Evolutionary conservation across 2,888 invertebrate species (phyloP), one percentile per base, ranked within the genome.

Genomic region (Muscina levida): DNA sequence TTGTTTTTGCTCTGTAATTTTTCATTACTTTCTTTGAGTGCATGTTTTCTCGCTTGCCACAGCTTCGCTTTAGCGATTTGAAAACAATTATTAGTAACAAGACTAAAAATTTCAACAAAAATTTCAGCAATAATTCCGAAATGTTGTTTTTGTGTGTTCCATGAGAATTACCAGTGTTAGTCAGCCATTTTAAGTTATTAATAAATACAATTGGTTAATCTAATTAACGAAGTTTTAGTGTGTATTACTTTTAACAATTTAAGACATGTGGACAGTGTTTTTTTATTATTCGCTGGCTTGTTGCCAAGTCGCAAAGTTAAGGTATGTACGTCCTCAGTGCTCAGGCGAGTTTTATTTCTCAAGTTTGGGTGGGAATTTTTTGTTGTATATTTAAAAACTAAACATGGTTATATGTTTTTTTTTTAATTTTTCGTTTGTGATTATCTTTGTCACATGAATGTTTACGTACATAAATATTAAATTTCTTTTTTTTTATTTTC

Each of bases 11-110:
- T n/a, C n/a, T n/a, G n/a, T n/a, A n/a, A n/a, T n/a, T n/a, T n/a
- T n/a, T n/a, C n/a, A n/a, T n/a, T n/a, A 62, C 39, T 74, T 66
- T 57, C 24, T 68, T 44, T 67, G 57, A 42, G 39, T 31, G 31
- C 31, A 31, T 5, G 3, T 31, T 31, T n/a, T n/a, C n/a, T n/a
- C 67, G 59, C 68, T 78, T 22, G 17, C 39, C 53, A 76, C n/a
- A n/a, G n/a, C 42, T 72, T 68, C 4, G 31, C 8, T 31, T 31
- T 31, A n/a, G n/a, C n/a, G n/a, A 31, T 31, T 31, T 31, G 31
- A 31, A 31, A 31, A 31, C 31, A 31, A 31, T 31, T 31, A 31
- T 31, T 5, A 31, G 8, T 31, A 5, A 5, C 4, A 31, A 31
- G 31, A 31, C 8, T 31, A 31, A 31, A 3, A 31, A 31, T 53